Base-by-base conservation (phyloP, 2,888 invertebrate genomes). In the Gymnosoma rotundatum region DNA sequence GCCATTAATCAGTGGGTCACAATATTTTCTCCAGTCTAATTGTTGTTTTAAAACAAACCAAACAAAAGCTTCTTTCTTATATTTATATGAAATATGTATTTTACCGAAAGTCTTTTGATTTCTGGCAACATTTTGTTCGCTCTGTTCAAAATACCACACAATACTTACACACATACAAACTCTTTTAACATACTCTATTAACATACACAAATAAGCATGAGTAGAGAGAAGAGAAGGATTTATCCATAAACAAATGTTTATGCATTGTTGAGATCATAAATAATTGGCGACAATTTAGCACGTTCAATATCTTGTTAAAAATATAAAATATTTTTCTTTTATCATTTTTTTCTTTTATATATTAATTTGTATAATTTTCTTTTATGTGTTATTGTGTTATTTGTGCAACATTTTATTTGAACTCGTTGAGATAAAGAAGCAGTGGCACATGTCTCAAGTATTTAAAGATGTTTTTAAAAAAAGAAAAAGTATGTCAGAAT, bases 201-300 rank as follows among this genome's bases (percentile, higher is more conserved):
- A 21, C 9, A 1, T 16, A 32, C 20, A 50, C 36, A 72, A 20
- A 16, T 2, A 52, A 16, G 14, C 18, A 36, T n/a, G 12, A 42
- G 42, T 42, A 12, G 12, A 3, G 12, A 42, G 12, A 12, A 42
- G 56, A 21, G 38, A 20, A 45, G 20, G 14, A 25, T 54, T 67
- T n/a, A 67, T 21, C 14, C 67, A 63, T 56, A 73, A 70, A 64
- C 56, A 67, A 69, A 72, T 72, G 58, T 81, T 75, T 58, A 38
- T 70, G 50, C 60, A 70, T 67, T 73, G 82, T 78, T 69, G 73
- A 74, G 73, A 58, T 66, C 78, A 83, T 83, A 83, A 79, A 83
- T 83, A 83, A 83, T 75, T 79, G 83, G 67, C 74, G 74, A 78
- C 69, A 78, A 74, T 79, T 83, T 79, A 74, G 69, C 83, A 78